Conservation (phyloP, 2,888 invertebrate species). For the Rhingia rostrata region DNA sequence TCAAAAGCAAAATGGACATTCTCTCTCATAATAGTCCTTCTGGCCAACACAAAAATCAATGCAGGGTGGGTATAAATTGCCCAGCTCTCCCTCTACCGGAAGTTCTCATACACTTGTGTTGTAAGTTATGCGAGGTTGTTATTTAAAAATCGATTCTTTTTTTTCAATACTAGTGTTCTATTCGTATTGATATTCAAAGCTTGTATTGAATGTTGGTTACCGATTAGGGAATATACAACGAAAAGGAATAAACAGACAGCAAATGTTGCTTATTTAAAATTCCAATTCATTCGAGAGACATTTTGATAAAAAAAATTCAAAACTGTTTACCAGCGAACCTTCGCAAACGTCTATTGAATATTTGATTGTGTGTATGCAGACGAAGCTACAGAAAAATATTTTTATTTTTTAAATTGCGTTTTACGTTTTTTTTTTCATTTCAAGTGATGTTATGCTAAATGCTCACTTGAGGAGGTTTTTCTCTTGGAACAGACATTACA, state of each 20-base stretch:
- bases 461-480: conserved; percentile 19
- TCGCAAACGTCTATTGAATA: conserved; percentile 35
- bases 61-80: conserved; percentile 1
- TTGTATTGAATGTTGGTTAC: conserved; percentile 19
- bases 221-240: conserved; percentile 32
- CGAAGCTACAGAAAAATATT: background rate
- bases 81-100: background rate
- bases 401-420: conserved; percentile 42
- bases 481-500: conserved; percentile 1
- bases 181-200: conserved; percentile 27
- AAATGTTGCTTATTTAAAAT: background rate
- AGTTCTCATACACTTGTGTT: background rate
- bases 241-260: conserved; percentile 20
- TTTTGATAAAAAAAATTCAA: conserved; percentile 20
- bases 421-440: conserved; percentile 9
- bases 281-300: conserved; percentile 11
- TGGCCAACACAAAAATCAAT: conserved; percentile 14
- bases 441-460: conserved; percentile 12
- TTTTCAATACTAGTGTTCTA: background rate
- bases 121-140: background rate
- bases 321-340: background rate
- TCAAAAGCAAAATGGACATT: conserved; percentile 12
- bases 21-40: background rate
- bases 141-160: conserved; percentile 31
- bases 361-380: conserved; percentile 31